Evolutionary conservation across 2,888 invertebrate genomes (phyloP).

Genomic region (Heliothis peltigera): DNA sequence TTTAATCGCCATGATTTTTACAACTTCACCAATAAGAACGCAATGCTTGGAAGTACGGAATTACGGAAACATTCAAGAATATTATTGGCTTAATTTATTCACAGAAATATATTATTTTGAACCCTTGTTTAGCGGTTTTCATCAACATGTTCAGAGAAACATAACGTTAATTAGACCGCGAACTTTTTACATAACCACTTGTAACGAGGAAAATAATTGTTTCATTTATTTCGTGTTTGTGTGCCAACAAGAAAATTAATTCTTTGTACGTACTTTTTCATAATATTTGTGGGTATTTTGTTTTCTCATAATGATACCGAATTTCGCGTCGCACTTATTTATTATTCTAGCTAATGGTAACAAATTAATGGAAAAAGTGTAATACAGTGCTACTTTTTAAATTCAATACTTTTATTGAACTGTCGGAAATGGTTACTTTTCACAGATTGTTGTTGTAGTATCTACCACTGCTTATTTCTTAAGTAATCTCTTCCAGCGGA

Average conservation of each 20-base stretch:
- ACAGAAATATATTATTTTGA: conserved; percentile 11
- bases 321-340: neutral
- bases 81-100: conserved; percentile 2
- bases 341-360: no score
- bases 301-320: neutral
- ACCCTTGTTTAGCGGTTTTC: conserved; percentile 7
- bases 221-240: conserved; percentile 9
- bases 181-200: conserved; percentile 10
- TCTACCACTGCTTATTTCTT: no score
- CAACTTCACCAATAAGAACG: no score
- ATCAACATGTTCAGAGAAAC: conserved; percentile 31
- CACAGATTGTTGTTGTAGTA: no score
- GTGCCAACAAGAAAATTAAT: conserved; percentile 6
- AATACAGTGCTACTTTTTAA: no score
- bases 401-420: no score
- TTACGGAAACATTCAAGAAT: neutral
- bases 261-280: neutral
- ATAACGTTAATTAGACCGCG: conserved; percentile 47
- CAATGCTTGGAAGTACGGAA: neutral
- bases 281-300: conserved; percentile 9
- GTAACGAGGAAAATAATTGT: conserved; percentile 21
- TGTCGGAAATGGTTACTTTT: no score
- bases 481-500: no score
- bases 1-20: no score
- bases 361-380: no score